These are phyloP conservation scores for Melanotaenia pygmaea DNA, from an alignment of 2,797 vertebrate genomes.

Conservation along the genomic window DNA sequence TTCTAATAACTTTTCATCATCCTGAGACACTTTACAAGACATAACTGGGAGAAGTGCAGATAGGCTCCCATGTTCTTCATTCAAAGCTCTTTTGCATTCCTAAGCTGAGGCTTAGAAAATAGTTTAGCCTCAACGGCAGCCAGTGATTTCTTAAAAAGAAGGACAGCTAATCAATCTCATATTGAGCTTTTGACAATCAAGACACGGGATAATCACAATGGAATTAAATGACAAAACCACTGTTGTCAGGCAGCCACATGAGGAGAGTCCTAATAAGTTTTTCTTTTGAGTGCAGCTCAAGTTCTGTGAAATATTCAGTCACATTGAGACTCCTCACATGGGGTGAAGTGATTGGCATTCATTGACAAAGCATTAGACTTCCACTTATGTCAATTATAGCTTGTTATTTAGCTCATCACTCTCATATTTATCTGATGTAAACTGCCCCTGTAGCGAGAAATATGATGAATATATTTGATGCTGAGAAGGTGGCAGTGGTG, in stretches of 20 bases:
- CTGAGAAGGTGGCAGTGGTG: slow-evolving; percentile 24
- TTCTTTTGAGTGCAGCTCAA: slow-evolving; percentile 44
- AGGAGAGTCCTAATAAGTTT: slow-evolving; percentile 58
- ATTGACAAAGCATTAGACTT: slow-evolving; percentile 67
- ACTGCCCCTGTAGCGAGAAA: slow-evolving; percentile 37
- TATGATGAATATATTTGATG: slow-evolving; percentile 33
- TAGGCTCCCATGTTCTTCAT: slow-evolving; percentile 24
- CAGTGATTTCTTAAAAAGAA: slow-evolving; percentile 60
- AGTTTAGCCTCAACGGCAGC: slow-evolving; percentile 51
- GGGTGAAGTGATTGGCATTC: slow-evolving; percentile 63
- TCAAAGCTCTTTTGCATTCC: slow-evolving; percentile 55
- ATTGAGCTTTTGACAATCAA: slow-evolving; percentile 72
- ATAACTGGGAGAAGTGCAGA: slow-evolving; percentile 35
- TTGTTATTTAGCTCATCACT: slow-evolving; percentile 56
- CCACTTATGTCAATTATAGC: slow-evolving; percentile 62
- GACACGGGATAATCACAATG: slow-evolving; percentile 63
- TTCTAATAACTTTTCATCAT: slow-evolving; percentile 51
- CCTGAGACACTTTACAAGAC: slow-evolving; percentile 44
- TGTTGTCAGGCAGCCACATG: slow-evolving; percentile 51
- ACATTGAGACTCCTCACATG: slow-evolving; percentile 43
- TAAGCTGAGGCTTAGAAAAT: slow-evolving; percentile 50
- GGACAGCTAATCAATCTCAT: slow-evolving; percentile 73
- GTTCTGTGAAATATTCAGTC: slow-evolving; percentile 58
- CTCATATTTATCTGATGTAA: slow-evolving; percentile 44
- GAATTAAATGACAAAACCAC: slow-evolving; percentile 59